Evolutionary conservation across 2,888 invertebrate species (phyloP), one percentile per base, ranked within the genome.

Genomic region (Conchocele bisecta): DNA sequence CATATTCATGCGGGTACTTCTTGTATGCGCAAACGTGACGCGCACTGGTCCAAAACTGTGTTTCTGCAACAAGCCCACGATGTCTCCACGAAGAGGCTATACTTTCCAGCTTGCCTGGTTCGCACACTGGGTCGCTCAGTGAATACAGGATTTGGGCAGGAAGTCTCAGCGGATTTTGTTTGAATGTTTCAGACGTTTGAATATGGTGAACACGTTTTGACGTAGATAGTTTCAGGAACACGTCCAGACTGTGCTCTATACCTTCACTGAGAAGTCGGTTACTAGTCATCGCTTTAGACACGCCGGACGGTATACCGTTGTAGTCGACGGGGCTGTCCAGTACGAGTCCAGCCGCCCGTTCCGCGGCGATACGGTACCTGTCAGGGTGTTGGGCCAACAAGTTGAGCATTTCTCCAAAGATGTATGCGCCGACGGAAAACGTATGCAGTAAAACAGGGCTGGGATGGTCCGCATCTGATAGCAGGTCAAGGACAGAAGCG

Each of bases 401-500:
- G 35, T 92, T 92, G 81, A 95, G 93, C 64, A 94, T 94, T 91
- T 97, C 97, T 24, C 96, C 96, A 94, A 95, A 95, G 84, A 97
- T 92, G 91, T 97, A 97, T 0, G 95, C 97, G 2, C 95, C 97
- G 0, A 97, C 96, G 0, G 97, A 97, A 92, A 97, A 97, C 1
- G 97, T 97, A 91, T 97, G 97, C 37, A 97, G 90, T 41, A 96
- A 92, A 73, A 96, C 91, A 2, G 95, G 95, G 22, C 94, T 92
- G 61, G 94, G 94, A 60, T 20, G 35, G 24, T 35, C 9, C 85
- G 96, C 95, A 56, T 93, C 92, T 26, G 94, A 93, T 88, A 97
- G 91, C 88, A 96, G 95, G 78, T 94, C 94, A 24, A 97, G 88
- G 24, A 96, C 92, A 82, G 96, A 95, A 1, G 92, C 93, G 0